phyloP scores from a whole-genome alignment of 2,888 invertebrate genomes.

The Apomyelois bistriatella region DNA sequence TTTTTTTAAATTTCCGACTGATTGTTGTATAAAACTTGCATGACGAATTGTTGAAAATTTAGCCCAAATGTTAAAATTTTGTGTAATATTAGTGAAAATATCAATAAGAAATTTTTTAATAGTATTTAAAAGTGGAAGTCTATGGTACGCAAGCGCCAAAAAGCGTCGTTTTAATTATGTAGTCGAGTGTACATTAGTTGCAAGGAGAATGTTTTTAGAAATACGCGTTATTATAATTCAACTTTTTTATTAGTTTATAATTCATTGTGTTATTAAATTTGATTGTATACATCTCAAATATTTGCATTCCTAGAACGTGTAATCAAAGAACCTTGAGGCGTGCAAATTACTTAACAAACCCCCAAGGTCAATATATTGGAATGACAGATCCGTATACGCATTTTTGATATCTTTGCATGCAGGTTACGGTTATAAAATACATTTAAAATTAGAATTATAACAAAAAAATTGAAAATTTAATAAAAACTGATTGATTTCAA shows the following conservation, averaged over 20 bases:
- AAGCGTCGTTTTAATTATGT: constrained; percentile 30
- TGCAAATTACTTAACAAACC: constrained; percentile 5
- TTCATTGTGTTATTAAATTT: background rate
- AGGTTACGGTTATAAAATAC: too few species aligned
- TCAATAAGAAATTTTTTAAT: background rate
- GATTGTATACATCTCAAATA: constrained; percentile 3
- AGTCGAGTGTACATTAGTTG: constrained; percentile 27
- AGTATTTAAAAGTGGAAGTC: constrained; percentile 1
- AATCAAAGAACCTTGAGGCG: constrained; percentile 15
- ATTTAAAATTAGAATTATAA: too few species aligned
- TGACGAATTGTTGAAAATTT: background rate
- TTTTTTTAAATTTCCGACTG: too few species aligned
- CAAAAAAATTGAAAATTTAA: too few species aligned
- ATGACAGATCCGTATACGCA: constrained; percentile 4
- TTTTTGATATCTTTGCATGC: background rate
- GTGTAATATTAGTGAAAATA: background rate
- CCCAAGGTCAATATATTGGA: background rate
- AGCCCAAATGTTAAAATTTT: background rate
- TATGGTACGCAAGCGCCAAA: constrained; percentile 44
- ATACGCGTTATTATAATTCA: too few species aligned
- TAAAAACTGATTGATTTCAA: too few species aligned
- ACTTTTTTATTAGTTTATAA: background rate
- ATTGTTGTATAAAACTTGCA: too few species aligned
- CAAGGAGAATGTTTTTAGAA: background rate
- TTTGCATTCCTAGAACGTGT: constrained; percentile 13